These are phyloP conservation scores for Ommatoiulus sabulosus DNA, from an alignment of 2,888 invertebrate genomes.

Conservation along the genomic window DNA sequence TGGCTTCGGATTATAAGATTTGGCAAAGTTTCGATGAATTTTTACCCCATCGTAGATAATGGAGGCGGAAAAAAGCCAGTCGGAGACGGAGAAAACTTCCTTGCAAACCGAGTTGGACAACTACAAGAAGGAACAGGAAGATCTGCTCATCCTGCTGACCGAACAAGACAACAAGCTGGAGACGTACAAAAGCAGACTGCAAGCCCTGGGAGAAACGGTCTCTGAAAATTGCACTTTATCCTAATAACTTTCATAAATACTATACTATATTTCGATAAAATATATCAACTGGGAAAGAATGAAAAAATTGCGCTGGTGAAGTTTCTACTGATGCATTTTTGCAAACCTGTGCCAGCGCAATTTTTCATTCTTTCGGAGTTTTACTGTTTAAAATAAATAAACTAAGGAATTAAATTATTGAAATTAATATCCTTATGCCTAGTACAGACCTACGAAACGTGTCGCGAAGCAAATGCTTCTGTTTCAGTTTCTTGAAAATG, in stretches of 20 bases:
- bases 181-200: slow-evolving; percentile 72
- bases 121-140: slow-evolving; percentile 90
- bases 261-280: not conserved
- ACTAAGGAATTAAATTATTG: too few species aligned
- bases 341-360: too few species aligned
- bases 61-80: slow-evolving; percentile 56
- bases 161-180: slow-evolving; percentile 85
- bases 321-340: too few species aligned
- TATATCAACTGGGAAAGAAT: too few species aligned
- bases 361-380: too few species aligned
- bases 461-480: too few species aligned
- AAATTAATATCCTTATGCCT: too few species aligned
- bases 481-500: too few species aligned
- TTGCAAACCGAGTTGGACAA: slow-evolving; percentile 72
- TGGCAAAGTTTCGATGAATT: not conserved
- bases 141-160: slow-evolving; percentile 86
- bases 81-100: slow-evolving; percentile 56
- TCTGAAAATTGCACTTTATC: not conserved
- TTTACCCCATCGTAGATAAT: slow-evolving; percentile 55
- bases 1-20: not conserved
- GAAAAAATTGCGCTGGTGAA: too few species aligned
- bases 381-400: too few species aligned
- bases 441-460: too few species aligned
- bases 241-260: not conserved
- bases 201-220: slow-evolving; percentile 68